A percentile compares a stretch with the other conserved stretches of the same genome.
Evolutionary conservation across 2,797 vertebrate genomes (phyloP).

Genomic region (Cynopterus sphinx): DNA sequence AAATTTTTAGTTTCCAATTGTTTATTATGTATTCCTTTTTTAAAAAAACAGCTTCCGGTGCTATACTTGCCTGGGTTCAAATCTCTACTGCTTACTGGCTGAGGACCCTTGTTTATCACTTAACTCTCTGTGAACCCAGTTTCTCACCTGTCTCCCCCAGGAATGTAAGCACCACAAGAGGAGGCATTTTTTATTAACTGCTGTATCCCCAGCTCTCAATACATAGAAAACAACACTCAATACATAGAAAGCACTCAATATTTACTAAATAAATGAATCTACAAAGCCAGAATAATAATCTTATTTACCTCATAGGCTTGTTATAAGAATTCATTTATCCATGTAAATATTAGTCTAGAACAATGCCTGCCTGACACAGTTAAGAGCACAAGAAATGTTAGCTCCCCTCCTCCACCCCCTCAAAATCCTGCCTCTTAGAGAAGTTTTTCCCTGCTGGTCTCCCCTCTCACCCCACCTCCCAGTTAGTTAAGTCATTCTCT

Average conservation of each 20-base stretch:
- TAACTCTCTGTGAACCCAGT: not conserved
- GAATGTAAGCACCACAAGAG: not conserved
- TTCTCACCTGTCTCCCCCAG: not conserved
- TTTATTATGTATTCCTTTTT: not conserved
- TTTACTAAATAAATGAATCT: not conserved
- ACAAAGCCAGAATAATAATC: not conserved
- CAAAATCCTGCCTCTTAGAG: not conserved
- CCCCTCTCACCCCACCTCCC: no score
- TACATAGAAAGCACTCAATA: not conserved
- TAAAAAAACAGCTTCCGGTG: not conserved
- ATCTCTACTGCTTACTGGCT: not conserved
- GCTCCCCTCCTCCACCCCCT: not conserved
- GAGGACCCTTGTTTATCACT: not conserved
- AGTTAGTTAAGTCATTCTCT: not conserved
- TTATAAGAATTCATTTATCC: not conserved
- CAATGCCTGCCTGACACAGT: not conserved
- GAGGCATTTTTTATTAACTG: not conserved
- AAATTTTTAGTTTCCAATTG: not conserved
- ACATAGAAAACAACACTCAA: not conserved
- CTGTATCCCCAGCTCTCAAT: not conserved
- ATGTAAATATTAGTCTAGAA: not conserved
- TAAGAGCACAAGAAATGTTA: not conserved
- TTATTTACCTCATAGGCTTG: not conserved
- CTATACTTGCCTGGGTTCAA: not conserved
- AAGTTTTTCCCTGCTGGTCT: not conserved